Base-by-base conservation (phyloP, 2,888 invertebrate genomes). In the Eupithecia exiguata region DNA sequence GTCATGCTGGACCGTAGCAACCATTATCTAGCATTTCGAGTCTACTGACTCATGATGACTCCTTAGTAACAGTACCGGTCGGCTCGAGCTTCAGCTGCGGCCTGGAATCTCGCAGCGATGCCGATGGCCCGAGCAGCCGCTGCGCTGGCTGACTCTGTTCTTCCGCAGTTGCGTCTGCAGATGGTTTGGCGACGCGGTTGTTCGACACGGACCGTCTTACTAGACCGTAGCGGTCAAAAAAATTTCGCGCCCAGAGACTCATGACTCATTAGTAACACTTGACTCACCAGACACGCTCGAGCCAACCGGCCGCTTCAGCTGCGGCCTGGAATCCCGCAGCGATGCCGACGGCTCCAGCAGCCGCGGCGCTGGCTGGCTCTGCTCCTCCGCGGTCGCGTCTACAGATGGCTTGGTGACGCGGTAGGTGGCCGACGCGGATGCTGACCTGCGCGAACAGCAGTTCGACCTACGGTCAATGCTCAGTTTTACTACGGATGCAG, bases 341-440 rank as follows among this genome's bases (percentile, higher is more conserved):
- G 91, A 88, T 40, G 92, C 85, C 74, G 87, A 84, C 7, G 91
- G 89, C 78, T 91, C 92, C 38, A 89, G 86, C 76, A 89, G 87
- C 76, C 87, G 87, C 72, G 86, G 87, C 72, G 87, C 80, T n/a
- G 84, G 83, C 75, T 84, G 82, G 5, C 84, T 82, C 68, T 87
- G 86, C 40, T 86, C 87, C 76, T 91, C 90, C 3, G 89, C 89
- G 69, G 84, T 87, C 61, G 90, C 89, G 77, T 91, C 93, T 80
- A 90, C 84, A 9, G 95, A 92, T 65, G 95, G 95, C 86, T 95
- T 93, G 81, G 91, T 90, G 79, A 95, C 94, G 82, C 96, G 96
- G 87, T 96, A 96, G 78, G 96, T 95, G 65, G 96, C 96, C 65
- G 96, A 96, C 90, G 96, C 96, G 75, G 96, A 95, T 63, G 96